Conservation (phyloP, 2,888 invertebrate genomes). For the Heteromurus nitidus region DNA sequence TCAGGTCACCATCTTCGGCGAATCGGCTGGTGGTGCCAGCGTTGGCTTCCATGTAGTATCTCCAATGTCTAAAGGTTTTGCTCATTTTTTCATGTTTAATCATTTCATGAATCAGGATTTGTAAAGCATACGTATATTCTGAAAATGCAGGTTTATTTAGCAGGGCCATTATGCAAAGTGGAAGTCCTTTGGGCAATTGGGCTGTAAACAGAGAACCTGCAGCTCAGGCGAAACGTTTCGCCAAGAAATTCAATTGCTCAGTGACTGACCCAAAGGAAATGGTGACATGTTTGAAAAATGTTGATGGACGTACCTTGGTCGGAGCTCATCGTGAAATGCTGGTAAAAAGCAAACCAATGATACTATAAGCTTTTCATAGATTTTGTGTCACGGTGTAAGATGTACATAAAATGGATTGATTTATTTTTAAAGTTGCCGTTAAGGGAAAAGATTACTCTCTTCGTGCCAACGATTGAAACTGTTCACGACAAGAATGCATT, state of each 20-base stretch:
- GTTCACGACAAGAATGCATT: slow-evolving; percentile 70
- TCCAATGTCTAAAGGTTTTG: slow-evolving; percentile 63
- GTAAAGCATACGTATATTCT: not conserved
- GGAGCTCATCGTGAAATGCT: slow-evolving; percentile 61
- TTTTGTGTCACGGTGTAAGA: not conserved
- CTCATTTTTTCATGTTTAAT: no score
- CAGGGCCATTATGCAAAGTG: slow-evolving; percentile 68
- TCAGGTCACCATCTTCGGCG: slow-evolving; percentile 49
- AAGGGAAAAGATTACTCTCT: slow-evolving; percentile 63
- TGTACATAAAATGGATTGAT: not conserved
- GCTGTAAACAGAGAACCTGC: slow-evolving; percentile 62
- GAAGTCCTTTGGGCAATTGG: slow-evolving; percentile 62
- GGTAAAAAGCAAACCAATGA: slow-evolving; percentile 21
- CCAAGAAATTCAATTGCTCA: slow-evolving; percentile 68
- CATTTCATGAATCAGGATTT: not conserved
- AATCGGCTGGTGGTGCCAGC: slow-evolving; percentile 44
- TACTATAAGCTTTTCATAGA: not conserved
- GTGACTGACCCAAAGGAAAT: slow-evolving; percentile 57
- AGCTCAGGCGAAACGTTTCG: slow-evolving; percentile 66
- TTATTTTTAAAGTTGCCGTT: slow-evolving; percentile 52
- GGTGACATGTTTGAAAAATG: slow-evolving; percentile 64
- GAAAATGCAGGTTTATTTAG: slow-evolving; percentile 56
- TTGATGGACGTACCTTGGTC: slow-evolving; percentile 61
- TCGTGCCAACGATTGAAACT: slow-evolving; percentile 70
- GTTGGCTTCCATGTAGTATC: slow-evolving; percentile 67